Conservation (phyloP, 2,113 vertebrate genomes). For the Hemiprocne comata region DNA sequence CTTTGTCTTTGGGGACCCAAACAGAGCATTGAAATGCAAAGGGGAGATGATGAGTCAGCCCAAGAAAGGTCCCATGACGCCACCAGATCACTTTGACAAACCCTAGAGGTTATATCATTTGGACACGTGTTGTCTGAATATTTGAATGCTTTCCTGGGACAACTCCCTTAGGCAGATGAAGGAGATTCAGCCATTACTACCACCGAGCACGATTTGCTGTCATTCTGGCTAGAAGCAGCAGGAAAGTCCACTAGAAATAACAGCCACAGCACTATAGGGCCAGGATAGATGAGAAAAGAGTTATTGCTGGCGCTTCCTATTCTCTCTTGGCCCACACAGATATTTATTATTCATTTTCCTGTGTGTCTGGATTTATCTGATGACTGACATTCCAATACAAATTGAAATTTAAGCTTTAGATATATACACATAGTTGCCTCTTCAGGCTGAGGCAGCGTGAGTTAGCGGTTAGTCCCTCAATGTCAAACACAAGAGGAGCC, state of each 20-base stretch:
- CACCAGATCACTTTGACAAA: not conserved
- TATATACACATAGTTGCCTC: not conserved
- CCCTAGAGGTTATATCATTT: not conserved
- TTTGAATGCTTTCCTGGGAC: conserved; percentile 9
- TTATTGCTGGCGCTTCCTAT: conserved; percentile 13
- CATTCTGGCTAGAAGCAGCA: not conserved
- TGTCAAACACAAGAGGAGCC: conserved; percentile 50
- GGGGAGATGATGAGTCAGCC: not conserved
- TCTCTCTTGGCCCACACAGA: conserved; percentile 44
- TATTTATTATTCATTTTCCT: conserved; percentile 57
- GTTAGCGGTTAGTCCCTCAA: conserved; percentile 51
- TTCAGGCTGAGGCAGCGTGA: conserved; percentile 11
- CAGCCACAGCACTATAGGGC: not conserved
- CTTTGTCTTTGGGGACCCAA: not conserved
- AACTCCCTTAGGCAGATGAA: not conserved
- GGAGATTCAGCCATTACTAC: not conserved
- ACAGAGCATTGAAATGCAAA: not conserved
- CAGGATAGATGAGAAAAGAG: conserved; percentile 21
- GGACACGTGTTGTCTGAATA: not conserved
- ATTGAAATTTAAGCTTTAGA: conserved; percentile 55
- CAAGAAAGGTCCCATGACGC: not conserved
- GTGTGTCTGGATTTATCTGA: conserved; percentile 36
- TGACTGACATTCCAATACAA: conserved; percentile 53
- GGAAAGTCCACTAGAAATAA: conserved; percentile 24
- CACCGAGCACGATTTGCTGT: conserved; percentile 10